phyloP scores from a whole-genome alignment of 2,888 invertebrate genomes.

The Oscheius myriophilus region DNA sequence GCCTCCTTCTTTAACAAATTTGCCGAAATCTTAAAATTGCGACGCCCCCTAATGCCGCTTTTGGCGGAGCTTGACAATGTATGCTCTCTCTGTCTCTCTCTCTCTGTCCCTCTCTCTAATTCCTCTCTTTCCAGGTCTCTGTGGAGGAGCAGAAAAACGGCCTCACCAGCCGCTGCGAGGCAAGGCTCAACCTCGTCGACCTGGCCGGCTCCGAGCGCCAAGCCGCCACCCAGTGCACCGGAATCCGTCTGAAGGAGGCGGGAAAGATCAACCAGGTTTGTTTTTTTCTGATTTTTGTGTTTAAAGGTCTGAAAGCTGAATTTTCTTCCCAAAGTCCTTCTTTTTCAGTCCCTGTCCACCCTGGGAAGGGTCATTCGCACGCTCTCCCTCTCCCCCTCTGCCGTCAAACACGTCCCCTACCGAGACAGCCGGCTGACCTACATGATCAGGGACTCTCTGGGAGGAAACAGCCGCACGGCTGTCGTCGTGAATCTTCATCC shows the following conservation, averaged over 20 bases:
- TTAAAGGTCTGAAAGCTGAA: not conserved
- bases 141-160: conserved; percentile 69
- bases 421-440: conserved; percentile 73
- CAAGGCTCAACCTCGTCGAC: conserved; percentile 73
- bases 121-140: conserved; percentile 27
- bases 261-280: conserved; percentile 71
- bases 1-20: too few species aligned
- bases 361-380: conserved; percentile 72
- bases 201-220: conserved; percentile 73
- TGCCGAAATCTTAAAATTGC: too few species aligned
- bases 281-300: not conserved
- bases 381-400: conserved; percentile 63
- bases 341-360: conserved; percentile 63
- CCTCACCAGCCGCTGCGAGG: conserved; percentile 67
- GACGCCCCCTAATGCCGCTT: too few species aligned
- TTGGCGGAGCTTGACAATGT: too few species aligned
- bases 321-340: not conserved
- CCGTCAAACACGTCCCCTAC: conserved; percentile 72
- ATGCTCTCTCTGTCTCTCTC: conserved; percentile 1
- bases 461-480: conserved; percentile 73
- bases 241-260: conserved; percentile 72
- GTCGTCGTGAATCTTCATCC: conserved; percentile 73
- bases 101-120: conserved; percentile 2
- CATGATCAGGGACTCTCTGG: conserved; percentile 72
- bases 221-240: conserved; percentile 71